Evolutionary conservation across 2,797 vertebrate species (phyloP).

Genomic region (Choloepus didactylus): DNA sequence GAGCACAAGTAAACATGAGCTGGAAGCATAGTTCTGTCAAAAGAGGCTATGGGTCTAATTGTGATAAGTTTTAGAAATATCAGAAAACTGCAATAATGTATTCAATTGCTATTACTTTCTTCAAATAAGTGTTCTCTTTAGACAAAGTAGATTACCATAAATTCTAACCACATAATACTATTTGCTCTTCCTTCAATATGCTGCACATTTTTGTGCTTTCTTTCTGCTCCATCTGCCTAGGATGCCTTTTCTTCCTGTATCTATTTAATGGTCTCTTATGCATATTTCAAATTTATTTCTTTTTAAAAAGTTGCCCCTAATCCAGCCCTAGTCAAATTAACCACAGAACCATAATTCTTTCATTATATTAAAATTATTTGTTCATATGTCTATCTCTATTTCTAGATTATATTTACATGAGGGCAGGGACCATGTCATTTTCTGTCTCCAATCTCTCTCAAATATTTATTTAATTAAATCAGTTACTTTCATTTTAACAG

Average conservation of each 20-base stretch:
- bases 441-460: background rate
- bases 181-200: background rate
- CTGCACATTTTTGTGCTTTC: background rate
- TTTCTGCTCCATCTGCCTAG: background rate
- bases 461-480: slow-evolving; percentile 16
- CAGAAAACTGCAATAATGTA: background rate
- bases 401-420: slow-evolving; percentile 26
- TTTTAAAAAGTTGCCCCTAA: background rate
- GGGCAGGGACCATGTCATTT: background rate
- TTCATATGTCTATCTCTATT: background rate
- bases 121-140: background rate
- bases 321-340: background rate
- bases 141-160: background rate
- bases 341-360: background rate
- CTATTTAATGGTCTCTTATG: background rate
- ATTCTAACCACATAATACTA: background rate
- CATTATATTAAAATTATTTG: background rate
- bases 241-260: background rate
- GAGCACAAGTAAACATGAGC: background rate
- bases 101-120: background rate
- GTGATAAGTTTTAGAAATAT: background rate
- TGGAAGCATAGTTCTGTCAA: background rate
- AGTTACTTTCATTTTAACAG: slow-evolving; percentile 19
- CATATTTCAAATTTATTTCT: background rate
- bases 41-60: background rate